phyloP scores from a whole-genome alignment of 1,140 invertebrate genomes.

The Meloidogyne floridensis region DNA sequence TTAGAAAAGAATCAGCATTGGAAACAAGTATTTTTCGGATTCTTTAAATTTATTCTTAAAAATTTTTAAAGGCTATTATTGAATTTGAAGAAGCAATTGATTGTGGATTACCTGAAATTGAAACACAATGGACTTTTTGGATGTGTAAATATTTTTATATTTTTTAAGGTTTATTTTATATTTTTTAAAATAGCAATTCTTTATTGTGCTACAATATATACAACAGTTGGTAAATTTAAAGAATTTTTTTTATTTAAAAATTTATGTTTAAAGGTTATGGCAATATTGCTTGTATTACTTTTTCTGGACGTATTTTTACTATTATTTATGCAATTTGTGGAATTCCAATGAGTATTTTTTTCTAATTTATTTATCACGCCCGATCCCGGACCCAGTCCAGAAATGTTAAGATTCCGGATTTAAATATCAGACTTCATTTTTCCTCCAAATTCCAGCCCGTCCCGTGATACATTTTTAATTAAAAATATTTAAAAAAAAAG shows the following conservation, averaged over 20 bases:
- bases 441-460: no score
- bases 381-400: no score
- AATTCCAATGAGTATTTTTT: slow-evolving; percentile 74
- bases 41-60: slow-evolving; percentile 21
- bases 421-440: no score
- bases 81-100: slow-evolving; percentile 47
- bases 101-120: slow-evolving; percentile 41
- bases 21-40: background rate
- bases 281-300: slow-evolving; percentile 88
- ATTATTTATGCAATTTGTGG: slow-evolving; percentile 93
- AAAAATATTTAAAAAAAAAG: background rate
- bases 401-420: no score
- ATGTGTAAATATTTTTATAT: slow-evolving; percentile 29
- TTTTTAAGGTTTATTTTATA: background rate
- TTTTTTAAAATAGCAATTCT: slow-evolving; percentile 35
- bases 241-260: background rate
- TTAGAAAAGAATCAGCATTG: slow-evolving; percentile 24
- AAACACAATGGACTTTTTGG: slow-evolving; percentile 56
- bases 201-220: slow-evolving; percentile 53
- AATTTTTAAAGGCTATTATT: slow-evolving; percentile 42
- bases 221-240: slow-evolving; percentile 35
- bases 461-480: no score
- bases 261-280: slow-evolving; percentile 75
- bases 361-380: no score
- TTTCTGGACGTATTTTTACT: slow-evolving; percentile 86